Evolutionary conservation across 2,797 vertebrate genomes (phyloP).

Genomic region (Scolopax rusticola): DNA sequence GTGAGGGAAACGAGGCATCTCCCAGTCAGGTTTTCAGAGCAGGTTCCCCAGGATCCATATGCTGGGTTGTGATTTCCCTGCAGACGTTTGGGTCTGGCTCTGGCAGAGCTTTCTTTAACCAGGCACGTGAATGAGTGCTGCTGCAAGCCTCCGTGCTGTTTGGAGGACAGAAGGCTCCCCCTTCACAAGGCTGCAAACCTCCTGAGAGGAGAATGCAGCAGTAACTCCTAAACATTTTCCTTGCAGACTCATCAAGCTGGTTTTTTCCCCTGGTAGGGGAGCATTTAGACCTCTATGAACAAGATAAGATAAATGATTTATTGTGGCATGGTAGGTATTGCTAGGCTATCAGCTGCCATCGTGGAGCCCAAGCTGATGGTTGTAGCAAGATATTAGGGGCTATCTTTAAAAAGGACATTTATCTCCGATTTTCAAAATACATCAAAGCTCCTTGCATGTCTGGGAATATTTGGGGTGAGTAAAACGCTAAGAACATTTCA

Average conservation of each 20-base stretch:
- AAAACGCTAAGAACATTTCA: constrained; percentile 22
- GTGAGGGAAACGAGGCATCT: neutral
- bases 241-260: constrained; percentile 18
- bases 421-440: constrained; percentile 45
- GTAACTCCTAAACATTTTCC: constrained; percentile 20
- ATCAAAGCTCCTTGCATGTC: constrained; percentile 41
- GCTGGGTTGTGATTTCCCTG: neutral
- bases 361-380: constrained; percentile 30
- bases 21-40: neutral
- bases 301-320: constrained; percentile 68
- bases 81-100: neutral
- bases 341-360: constrained; percentile 57
- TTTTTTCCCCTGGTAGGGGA: constrained; percentile 43
- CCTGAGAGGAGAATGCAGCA: constrained; percentile 31
- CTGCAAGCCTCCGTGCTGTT: neutral
- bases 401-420: constrained; percentile 48
- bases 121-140: neutral
- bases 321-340: constrained; percentile 45
- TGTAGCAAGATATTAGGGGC: constrained; percentile 39
- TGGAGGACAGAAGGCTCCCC: neutral
- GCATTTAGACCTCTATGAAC: constrained; percentile 55
- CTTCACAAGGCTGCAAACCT: neutral
- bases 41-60: neutral
- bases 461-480: constrained; percentile 1
- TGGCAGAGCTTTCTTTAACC: neutral